Conservation (phyloP, 1,140 invertebrate species). For the Drosophila gunungcola region DNA sequence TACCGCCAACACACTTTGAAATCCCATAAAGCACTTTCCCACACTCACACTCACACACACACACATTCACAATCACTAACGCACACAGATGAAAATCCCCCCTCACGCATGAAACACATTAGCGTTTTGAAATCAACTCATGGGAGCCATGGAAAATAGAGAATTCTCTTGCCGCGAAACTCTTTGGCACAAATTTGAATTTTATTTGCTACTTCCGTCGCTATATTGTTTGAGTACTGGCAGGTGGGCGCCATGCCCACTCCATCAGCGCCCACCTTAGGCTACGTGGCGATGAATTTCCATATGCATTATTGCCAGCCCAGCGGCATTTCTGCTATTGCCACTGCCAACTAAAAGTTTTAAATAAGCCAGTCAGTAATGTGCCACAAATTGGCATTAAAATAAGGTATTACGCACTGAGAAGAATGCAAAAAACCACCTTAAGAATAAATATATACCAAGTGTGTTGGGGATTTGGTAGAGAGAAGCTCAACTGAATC, state of each 20-base stretch:
- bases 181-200: slow-evolving; percentile 82
- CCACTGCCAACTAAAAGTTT: slow-evolving; percentile 61
- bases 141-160: slow-evolving; percentile 11
- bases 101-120: slow-evolving; percentile 50
- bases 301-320: slow-evolving; percentile 57
- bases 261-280: neutral
- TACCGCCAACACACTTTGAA: slow-evolving; percentile 46
- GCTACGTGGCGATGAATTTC: slow-evolving; percentile 44
- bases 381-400: slow-evolving; percentile 54
- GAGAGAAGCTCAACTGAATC: too few relatives aligned
- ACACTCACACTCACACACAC: slow-evolving; percentile 37
- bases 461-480: neutral
- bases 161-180: slow-evolving; percentile 60
- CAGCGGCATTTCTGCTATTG: slow-evolving; percentile 51
- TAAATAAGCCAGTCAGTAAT: slow-evolving; percentile 63
- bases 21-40: slow-evolving; percentile 55
- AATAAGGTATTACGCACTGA: slow-evolving; percentile 10
- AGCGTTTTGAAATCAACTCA: slow-evolving; percentile 71
- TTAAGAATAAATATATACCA: neutral
- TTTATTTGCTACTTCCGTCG: slow-evolving; percentile 80
- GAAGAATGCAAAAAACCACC: slow-evolving; percentile 16
- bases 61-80: neutral
- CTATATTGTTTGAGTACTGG: slow-evolving; percentile 67
- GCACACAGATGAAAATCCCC: slow-evolving; percentile 2
- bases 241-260: slow-evolving; percentile 7